These are phyloP conservation scores for Axinella damicornis DNA, from an alignment of 37 sponge, comb jelly and placozoan species.

Conservation along the genomic window DNA sequence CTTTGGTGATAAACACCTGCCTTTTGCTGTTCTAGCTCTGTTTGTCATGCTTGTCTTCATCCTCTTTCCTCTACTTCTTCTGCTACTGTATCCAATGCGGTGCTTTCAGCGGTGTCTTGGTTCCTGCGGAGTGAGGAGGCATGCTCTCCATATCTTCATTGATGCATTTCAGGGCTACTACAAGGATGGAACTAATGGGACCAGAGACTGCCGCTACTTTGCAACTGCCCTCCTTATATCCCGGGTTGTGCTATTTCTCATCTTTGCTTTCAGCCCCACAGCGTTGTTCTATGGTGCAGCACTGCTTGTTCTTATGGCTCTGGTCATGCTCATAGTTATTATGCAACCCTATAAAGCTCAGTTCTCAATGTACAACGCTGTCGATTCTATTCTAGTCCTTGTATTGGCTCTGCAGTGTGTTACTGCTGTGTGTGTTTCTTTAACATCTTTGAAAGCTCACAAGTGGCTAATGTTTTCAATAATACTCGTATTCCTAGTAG, in stretches of 20 bases:
- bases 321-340: not conserved
- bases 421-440: not conserved
- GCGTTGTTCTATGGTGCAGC: not conserved
- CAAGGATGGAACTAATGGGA: slow-evolving; percentile 54
- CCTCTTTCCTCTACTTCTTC: slow-evolving; percentile 47
- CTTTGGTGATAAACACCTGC: slow-evolving; percentile 46
- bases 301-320: not conserved
- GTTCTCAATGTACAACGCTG: not conserved
- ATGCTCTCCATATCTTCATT: slow-evolving; percentile 24
- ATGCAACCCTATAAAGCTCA: not conserved
- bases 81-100: slow-evolving; percentile 21
- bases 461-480: not conserved
- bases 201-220: not conserved
- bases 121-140: not conserved
- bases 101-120: slow-evolving; percentile 10
- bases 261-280: too few species aligned
- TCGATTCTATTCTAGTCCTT: not conserved
- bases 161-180: slow-evolving; percentile 74
- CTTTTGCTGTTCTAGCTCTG: slow-evolving; percentile 52
- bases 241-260: too few species aligned
- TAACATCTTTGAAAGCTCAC: not conserved
- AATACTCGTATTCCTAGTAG: not conserved
- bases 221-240: too few species aligned
- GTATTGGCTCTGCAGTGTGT: not conserved
- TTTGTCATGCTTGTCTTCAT: slow-evolving; percentile 19